Evolutionary conservation across 2,888 invertebrate genomes (phyloP).

Genomic region (Chrysina gloriosa): DNA sequence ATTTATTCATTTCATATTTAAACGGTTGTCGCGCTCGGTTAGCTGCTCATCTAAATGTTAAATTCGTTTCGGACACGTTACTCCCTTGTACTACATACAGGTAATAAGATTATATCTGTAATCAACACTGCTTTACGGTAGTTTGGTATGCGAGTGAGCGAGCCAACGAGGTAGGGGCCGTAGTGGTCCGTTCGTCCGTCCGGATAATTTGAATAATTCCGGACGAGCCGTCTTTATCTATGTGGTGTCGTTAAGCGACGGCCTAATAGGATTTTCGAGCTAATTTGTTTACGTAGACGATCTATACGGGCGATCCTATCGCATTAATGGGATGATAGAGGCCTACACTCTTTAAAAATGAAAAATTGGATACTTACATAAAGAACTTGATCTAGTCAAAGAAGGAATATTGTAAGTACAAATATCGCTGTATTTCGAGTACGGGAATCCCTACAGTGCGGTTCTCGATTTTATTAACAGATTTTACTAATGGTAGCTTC

Average conservation of each 20-base stretch:
- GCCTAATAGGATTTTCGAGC: conserved; percentile 14
- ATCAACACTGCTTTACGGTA: conserved; percentile 41
- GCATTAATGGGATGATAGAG: background rate
- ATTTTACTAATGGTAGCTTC: too few relatives aligned
- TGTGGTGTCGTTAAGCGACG: conserved; percentile 8
- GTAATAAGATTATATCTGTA: conserved; percentile 48
- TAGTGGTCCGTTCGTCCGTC: conserved; percentile 6
- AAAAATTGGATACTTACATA: too few relatives aligned
- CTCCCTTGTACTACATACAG: conserved; percentile 49
- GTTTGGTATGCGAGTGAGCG: conserved; percentile 38
- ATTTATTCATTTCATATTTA: conserved; percentile 52
- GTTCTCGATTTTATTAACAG: too few relatives aligned
- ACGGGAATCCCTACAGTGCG: too few relatives aligned
- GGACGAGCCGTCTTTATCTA: conserved; percentile 12
- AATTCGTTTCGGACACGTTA: conserved; percentile 47
- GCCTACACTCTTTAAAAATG: too few relatives aligned
- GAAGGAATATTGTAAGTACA: too few relatives aligned
- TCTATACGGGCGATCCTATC: background rate
- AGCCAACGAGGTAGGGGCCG: conserved; percentile 19
- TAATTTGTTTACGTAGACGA: conserved; percentile 18
- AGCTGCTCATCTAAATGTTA: conserved; percentile 47
- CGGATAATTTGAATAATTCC: conserved; percentile 30
- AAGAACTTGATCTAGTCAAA: too few relatives aligned
- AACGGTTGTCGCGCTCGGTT: conserved; percentile 45
- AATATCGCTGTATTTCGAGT: too few relatives aligned